Conservation (phyloP, 2,113 vertebrate genomes). For the Phrynosoma platyrhinos region DNA sequence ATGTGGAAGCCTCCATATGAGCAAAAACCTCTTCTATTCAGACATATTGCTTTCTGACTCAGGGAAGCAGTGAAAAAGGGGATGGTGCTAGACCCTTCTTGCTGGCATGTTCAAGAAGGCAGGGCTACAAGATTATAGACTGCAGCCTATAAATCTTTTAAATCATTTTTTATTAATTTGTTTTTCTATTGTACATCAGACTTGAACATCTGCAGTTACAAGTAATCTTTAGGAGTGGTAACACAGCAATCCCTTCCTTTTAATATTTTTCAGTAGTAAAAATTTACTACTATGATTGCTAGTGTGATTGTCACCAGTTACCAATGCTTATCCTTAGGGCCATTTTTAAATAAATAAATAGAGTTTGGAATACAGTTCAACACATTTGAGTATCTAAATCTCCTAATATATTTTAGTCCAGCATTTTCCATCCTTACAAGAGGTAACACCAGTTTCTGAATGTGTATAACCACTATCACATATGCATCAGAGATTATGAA, state of each 20-base stretch:
- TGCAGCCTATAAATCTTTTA: neutral
- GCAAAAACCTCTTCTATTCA: too few relatives aligned
- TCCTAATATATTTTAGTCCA: neutral
- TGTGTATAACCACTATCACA: neutral
- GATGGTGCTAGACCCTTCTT: too few relatives aligned
- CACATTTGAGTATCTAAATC: neutral
- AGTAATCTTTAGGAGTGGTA: neutral
- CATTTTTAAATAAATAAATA: too few relatives aligned
- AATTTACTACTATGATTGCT: neutral
- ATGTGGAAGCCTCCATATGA: too few relatives aligned
- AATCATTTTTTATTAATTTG: neutral
- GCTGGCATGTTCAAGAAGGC: neutral
- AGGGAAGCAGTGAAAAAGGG: neutral
- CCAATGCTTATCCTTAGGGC: neutral
- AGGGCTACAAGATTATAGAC: neutral
- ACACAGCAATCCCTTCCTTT: neutral
- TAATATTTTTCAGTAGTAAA: too few relatives aligned
- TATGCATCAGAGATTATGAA: neutral
- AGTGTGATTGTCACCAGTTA: neutral
- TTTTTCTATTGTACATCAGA: neutral
- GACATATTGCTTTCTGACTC: too few relatives aligned
- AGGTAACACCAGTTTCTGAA: neutral
- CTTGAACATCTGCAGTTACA: neutral
- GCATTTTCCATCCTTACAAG: too few relatives aligned
- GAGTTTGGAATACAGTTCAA: neutral